Conservation (phyloP, 2,888 invertebrate genomes). For the Emmelina monodactyla region DNA sequence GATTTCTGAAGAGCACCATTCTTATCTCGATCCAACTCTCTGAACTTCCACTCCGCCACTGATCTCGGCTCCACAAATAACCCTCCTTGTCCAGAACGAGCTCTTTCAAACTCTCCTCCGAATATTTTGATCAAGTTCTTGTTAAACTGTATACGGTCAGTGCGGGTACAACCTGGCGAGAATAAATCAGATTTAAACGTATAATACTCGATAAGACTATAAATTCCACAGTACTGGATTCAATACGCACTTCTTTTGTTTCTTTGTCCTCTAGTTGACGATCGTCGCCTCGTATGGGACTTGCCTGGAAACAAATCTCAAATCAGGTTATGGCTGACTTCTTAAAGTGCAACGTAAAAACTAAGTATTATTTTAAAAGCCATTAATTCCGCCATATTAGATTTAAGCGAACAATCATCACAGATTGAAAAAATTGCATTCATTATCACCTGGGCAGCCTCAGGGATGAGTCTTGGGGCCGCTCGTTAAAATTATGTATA, state of each 20-base stretch:
- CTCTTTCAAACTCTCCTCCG: conserved; percentile 76
- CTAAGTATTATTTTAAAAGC: conserved; percentile 10
- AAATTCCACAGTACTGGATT: background rate
- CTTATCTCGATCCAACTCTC: conserved; percentile 79
- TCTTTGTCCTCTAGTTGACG: conserved; percentile 62
- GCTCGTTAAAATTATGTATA: no score
- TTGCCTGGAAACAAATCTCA: conserved; percentile 41
- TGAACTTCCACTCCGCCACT: conserved; percentile 91
- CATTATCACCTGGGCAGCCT: conserved; percentile 1
- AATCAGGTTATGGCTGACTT: background rate
- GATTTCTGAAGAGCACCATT: conserved; percentile 80
- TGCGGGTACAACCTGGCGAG: conserved; percentile 72
- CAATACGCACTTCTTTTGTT: conserved; percentile 60
- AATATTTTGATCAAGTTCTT: conserved; percentile 85
- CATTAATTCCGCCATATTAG: conserved; percentile 8
- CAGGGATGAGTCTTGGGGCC: background rate
- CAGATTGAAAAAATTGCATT: background rate
- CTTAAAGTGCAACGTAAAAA: conserved; percentile 4
- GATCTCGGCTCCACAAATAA: conserved; percentile 44
- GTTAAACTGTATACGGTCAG: conserved; percentile 83
- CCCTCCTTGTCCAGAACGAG: conserved; percentile 27
- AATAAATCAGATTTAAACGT: background rate
- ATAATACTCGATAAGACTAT: background rate
- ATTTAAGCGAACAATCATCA: background rate
- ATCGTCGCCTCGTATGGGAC: conserved; percentile 68